These are phyloP conservation scores for Homarus gammarus DNA, from an alignment of 2,888 invertebrate species.

Conservation along the genomic window DNA sequence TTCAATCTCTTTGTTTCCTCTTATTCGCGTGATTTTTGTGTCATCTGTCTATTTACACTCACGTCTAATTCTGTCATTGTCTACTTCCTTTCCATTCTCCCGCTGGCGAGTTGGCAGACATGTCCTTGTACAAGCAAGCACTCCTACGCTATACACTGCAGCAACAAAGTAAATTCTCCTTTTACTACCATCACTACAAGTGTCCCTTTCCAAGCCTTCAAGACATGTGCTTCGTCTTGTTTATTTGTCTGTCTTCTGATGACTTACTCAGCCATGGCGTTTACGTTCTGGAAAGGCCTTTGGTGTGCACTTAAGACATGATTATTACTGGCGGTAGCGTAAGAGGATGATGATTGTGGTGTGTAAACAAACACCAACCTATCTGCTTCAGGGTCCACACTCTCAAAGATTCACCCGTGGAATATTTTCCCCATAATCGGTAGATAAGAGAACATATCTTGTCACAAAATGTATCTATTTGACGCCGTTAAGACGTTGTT, in stretches of 20 bases:
- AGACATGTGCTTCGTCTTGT: constrained; percentile 19
- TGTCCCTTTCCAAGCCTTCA: not conserved
- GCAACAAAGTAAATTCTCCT: constrained; percentile 36
- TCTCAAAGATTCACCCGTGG: too few relatives aligned
- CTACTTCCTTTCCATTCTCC: constrained; percentile 3
- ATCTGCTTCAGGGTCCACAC: too few relatives aligned
- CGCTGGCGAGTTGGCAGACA: constrained; percentile 31
- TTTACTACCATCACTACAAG: not conserved
- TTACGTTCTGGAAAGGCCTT: constrained; percentile 7
- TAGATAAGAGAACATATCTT: too few relatives aligned
- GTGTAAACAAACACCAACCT: too few relatives aligned
- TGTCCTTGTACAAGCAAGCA: constrained; percentile 58
- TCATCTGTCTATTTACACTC: not conserved
- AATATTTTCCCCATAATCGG: too few relatives aligned
- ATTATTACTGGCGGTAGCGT: not conserved
- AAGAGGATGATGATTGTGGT: not conserved
- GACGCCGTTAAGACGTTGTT: too few relatives aligned
- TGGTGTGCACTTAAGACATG: too few relatives aligned
- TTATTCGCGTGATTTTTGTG: not conserved
- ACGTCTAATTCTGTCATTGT: not conserved
- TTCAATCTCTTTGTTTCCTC: constrained; percentile 16
- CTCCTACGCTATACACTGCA: constrained; percentile 36
- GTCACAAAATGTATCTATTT: too few relatives aligned
- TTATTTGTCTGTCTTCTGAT: not conserved
- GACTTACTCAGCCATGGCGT: not conserved